A percentile compares a stretch with the other conserved stretches of the same genome.
Conservation (phyloP, 2,113 vertebrate genomes). For the Dolichallabes microphthalmus region DNA sequence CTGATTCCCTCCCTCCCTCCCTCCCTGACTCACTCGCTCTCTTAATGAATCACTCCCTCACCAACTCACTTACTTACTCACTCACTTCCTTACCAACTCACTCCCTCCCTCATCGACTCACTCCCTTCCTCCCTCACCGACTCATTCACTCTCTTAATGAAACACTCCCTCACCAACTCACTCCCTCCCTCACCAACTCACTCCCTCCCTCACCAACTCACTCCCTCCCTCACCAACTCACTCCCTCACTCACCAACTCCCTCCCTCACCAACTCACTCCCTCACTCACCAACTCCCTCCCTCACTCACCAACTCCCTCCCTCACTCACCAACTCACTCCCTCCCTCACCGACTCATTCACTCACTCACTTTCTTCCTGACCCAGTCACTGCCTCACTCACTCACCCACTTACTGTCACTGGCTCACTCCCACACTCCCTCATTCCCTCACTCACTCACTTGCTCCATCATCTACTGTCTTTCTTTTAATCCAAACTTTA, state of each 20-base stretch:
- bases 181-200: not conserved
- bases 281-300: not conserved
- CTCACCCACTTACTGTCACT: not conserved
- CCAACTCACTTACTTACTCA: not conserved
- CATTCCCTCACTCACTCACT: not conserved
- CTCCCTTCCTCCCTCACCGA: not conserved
- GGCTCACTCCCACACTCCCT: not conserved
- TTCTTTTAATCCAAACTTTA: not conserved
- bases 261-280: not conserved
- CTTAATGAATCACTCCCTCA: not conserved
- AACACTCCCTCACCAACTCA: not conserved
- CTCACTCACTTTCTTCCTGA: not conserved
- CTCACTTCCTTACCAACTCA: not conserved
- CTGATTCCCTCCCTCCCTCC: not conserved
- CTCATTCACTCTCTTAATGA: not conserved
- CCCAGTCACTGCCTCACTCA: not conserved
- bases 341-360: not conserved
- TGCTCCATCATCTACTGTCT: not conserved
- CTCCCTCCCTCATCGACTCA: not conserved
- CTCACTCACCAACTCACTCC: not conserved
- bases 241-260: not conserved
- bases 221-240: not conserved
- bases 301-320: not conserved
- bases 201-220: not conserved
- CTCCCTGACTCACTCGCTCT: not conserved